Evolutionary conservation across 2,888 invertebrate species (phyloP).

Genomic region (Cetonia aurata): DNA sequence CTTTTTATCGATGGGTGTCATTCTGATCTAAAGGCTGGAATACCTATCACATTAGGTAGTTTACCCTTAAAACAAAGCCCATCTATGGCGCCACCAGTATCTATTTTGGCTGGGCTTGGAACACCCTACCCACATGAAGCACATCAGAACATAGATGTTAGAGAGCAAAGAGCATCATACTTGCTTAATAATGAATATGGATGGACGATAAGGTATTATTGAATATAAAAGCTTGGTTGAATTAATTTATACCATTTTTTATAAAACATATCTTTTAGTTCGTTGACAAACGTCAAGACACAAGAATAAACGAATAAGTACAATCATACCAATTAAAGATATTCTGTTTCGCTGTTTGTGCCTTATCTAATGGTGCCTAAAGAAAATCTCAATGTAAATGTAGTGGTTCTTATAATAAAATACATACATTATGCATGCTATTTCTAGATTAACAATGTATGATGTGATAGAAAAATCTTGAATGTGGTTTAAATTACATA

Average conservation of each 20-base stretch:
- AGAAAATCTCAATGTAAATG: too few relatives aligned
- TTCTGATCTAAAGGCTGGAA: not conserved
- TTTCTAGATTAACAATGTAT: too few relatives aligned
- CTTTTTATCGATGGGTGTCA: constrained; percentile 16
- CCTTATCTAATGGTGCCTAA: too few relatives aligned
- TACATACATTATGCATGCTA: too few relatives aligned
- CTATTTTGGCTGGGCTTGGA: constrained; percentile 1
- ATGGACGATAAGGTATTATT: not conserved
- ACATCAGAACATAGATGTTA: not conserved
- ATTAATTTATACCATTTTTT: not conserved
- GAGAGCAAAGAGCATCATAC: not conserved
- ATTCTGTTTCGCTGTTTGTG: too few relatives aligned
- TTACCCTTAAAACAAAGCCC: not conserved
- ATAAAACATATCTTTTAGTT: not conserved
- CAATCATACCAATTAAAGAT: too few relatives aligned
- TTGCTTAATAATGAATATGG: not conserved
- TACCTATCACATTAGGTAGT: constrained; percentile 17
- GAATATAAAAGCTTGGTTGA: not conserved
- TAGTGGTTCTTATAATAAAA: too few relatives aligned
- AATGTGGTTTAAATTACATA: too few relatives aligned
- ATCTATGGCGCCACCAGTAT: not conserved
- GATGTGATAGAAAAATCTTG: too few relatives aligned
- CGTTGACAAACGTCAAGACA: too few relatives aligned
- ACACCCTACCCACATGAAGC: constrained; percentile 20
- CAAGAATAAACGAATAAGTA: too few relatives aligned